Conservation (phyloP, 1,140 invertebrate genomes). For the Pachyrhynchus sulphureomaculatus region DNA sequence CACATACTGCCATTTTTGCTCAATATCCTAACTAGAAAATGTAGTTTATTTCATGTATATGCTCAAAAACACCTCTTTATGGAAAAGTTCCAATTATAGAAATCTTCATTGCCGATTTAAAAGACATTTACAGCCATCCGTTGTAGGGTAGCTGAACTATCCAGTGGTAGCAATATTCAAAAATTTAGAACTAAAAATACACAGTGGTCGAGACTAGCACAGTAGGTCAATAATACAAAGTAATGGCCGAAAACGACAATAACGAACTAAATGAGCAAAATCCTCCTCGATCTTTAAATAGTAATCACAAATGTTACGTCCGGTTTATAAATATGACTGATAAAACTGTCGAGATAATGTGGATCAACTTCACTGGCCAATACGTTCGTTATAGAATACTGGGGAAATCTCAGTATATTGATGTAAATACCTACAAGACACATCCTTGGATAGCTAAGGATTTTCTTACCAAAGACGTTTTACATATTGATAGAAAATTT, state of each 20-base stretch:
- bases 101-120: background rate
- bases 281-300: conserved; percentile 54
- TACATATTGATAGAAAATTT: conserved; percentile 51
- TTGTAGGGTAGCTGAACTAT: too few species aligned
- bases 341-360: conserved; percentile 65
- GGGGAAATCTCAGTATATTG: conserved; percentile 54
- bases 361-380: conserved; percentile 71
- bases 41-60: too few species aligned
- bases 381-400: conserved; percentile 60
- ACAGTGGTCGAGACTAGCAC: background rate
- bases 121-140: too few species aligned
- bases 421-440: conserved; percentile 69
- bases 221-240: background rate
- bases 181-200: background rate
- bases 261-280: conserved; percentile 8
- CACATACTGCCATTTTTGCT: conserved; percentile 80
- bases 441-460: conserved; percentile 76
- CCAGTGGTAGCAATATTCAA: too few species aligned
- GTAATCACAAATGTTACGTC: conserved; percentile 59
- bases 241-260: background rate
- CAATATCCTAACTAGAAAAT: background rate
- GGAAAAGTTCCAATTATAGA: background rate
- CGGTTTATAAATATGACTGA: conserved; percentile 69
- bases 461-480: conserved; percentile 58
- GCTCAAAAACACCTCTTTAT: too few species aligned